Evolutionary conservation across 1,140 invertebrate genomes (phyloP).

Genomic region (Carposina sasakii): DNA sequence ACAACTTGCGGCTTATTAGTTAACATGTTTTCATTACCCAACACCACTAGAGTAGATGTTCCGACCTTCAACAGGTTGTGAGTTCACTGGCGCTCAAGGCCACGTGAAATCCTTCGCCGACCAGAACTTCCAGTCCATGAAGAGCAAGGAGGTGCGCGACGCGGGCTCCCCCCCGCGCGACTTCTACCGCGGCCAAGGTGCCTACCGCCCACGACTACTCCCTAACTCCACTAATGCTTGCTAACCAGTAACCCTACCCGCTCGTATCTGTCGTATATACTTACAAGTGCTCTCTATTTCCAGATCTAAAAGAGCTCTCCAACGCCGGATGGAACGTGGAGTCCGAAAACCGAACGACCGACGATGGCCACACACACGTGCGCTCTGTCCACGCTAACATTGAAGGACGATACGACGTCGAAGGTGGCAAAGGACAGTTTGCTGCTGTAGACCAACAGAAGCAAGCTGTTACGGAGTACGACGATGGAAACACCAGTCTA

Average conservation of each 20-base stretch:
- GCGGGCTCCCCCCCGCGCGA: slow-evolving; percentile 82
- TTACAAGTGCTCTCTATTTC: slow-evolving; percentile 25
- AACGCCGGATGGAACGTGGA: slow-evolving; percentile 69
- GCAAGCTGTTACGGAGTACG: slow-evolving; percentile 73
- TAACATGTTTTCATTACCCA: no score
- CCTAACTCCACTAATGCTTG: slow-evolving; percentile 59
- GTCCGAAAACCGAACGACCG: slow-evolving; percentile 57
- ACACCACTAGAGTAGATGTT: slow-evolving; percentile 37
- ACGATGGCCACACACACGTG: slow-evolving; percentile 63
- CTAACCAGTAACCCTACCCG: slow-evolving; percentile 50
- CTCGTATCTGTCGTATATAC: neutral
- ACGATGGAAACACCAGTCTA: slow-evolving; percentile 76
- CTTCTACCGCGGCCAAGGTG: slow-evolving; percentile 70
- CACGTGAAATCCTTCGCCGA: slow-evolving; percentile 80
- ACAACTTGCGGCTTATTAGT: no score
- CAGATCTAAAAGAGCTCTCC: slow-evolving; percentile 65
- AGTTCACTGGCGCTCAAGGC: slow-evolving; percentile 65
- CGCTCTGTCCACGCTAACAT: slow-evolving; percentile 60
- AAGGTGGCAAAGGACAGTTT: slow-evolving; percentile 75
- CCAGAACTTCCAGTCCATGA: slow-evolving; percentile 82
- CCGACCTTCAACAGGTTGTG: slow-evolving; percentile 55
- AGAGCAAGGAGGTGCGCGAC: slow-evolving; percentile 83
- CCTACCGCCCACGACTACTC: slow-evolving; percentile 29
- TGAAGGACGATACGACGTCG: slow-evolving; percentile 74
- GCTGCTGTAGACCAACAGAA: slow-evolving; percentile 74